Evolutionary conservation across 1,140 invertebrate species (phyloP).

Genomic region (Drosophila sp.): DNA sequence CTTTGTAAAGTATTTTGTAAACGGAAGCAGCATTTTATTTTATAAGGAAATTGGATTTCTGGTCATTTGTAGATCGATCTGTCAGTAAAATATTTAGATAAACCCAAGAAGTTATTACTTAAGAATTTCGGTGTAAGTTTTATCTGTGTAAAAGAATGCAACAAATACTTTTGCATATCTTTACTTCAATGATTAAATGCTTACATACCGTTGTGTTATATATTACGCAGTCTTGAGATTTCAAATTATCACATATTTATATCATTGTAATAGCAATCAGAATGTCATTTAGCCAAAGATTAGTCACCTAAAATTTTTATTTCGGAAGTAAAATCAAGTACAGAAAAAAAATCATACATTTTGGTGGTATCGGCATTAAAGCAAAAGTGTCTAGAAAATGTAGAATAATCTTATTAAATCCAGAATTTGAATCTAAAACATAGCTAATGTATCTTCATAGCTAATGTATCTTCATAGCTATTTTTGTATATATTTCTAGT

Average conservation of each 20-base stretch:
- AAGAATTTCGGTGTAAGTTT: background rate
- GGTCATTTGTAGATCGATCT: no score
- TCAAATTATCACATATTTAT: background rate
- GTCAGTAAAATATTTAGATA: background rate
- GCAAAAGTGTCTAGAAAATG: no score
- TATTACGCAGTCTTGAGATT: background rate
- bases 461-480: no score
- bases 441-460: no score
- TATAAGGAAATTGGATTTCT: no score
- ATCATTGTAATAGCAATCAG: background rate
- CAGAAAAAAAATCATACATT: background rate
- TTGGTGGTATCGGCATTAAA: no score
- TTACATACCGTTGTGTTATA: background rate
- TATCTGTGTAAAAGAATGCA: background rate
- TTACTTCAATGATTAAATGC: constrained; percentile 1
- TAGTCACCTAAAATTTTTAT: background rate
- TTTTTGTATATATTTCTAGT: no score
- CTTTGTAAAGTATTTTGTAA: no score
- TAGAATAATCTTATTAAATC: no score
- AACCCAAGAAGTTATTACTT: background rate
- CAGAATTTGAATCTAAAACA: no score
- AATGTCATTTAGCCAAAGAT: constrained; percentile 2
- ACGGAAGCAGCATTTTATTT: no score
- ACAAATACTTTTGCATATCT: background rate
- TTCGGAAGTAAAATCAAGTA: background rate